Evolutionary conservation across 1,140 invertebrate species (phyloP), one percentile per base, ranked within the genome.

Genomic region (Lordiphosa stackelbergi): DNA sequence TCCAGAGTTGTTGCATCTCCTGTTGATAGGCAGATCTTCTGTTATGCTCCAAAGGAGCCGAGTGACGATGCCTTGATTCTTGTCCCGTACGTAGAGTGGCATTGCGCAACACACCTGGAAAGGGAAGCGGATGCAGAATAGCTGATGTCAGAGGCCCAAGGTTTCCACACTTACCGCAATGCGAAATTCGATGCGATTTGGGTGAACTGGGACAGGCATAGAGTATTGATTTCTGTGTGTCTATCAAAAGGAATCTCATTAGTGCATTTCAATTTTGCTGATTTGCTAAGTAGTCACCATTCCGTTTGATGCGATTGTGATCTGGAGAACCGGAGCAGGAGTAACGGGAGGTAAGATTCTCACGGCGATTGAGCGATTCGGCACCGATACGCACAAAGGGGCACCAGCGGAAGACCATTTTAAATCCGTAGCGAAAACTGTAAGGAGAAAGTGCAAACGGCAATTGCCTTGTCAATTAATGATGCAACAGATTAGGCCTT

Each of bases 351-450:
- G 92, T 93, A 37, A 93, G 88, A 8, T 92, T 92, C 64, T 93
- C 92, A 7, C 91, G 88, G 13, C 92, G 88, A 13, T 89, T 92
- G n/a, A 93, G 75, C 0, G 91, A 91, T 68, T 92, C 91, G 0
- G 92, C 90, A 19, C 90, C 91, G 2, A 93, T 89, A 7, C 92
- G 90, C 11, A 95, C 91, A 66, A 92, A 93, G 0, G 93, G 93
- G 74, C 94, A 93, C 88, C 93, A 96, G 56, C 92, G 92, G 86
- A 97, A 96, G 77, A 96, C 94, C 85, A 94, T 92, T 63, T 94
- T 94, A 87, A 96, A 96, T 4, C 95, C 95, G 69, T 94, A 91
- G 34, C 95, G 91, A 88, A 97, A 97, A 88, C 95, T 97, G 88
- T 41, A 69, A 60, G 34, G 7, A 45, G 16, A 35, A 13, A 28